These are phyloP conservation scores for Myiopsitta monachus DNA, from an alignment of 2,113 vertebrate genomes.

Conservation along the genomic window DNA sequence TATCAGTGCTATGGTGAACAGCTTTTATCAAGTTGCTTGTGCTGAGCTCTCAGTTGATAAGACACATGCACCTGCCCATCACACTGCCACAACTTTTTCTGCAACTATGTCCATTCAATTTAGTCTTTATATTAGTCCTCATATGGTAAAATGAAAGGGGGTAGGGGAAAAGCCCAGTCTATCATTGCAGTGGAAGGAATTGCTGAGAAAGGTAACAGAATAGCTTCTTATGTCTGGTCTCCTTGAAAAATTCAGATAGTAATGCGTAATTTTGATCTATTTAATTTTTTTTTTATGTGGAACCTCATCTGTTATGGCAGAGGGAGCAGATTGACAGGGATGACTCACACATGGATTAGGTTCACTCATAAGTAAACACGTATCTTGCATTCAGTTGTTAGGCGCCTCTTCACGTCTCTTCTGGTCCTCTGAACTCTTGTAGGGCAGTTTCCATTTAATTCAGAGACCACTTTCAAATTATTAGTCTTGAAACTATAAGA, in stretches of 20 bases:
- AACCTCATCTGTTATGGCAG: neutral
- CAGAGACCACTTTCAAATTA: neutral
- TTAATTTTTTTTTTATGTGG: neutral
- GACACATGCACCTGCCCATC: neutral
- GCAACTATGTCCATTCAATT: neutral
- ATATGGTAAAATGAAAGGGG: neutral
- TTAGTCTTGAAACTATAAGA: neutral
- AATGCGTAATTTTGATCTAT: fast-evolving
- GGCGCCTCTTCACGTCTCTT: neutral
- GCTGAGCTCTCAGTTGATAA: neutral
- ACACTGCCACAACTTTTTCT: neutral
- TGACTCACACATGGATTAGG: neutral
- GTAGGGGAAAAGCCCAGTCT: neutral
- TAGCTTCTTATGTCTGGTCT: neutral
- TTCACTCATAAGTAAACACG: neutral
- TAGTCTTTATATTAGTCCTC: neutral
- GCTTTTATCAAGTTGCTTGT: neutral
- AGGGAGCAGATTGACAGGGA: neutral
- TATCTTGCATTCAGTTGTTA: neutral
- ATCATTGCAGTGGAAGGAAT: neutral
- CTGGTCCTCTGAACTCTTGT: neutral
- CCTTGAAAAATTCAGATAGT: neutral
- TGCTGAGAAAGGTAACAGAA: neutral
- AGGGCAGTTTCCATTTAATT: neutral
- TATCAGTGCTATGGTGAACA: neutral